Evolutionary conservation across 2,888 invertebrate genomes (phyloP).

Genomic region (Latrodectus elegans): DNA sequence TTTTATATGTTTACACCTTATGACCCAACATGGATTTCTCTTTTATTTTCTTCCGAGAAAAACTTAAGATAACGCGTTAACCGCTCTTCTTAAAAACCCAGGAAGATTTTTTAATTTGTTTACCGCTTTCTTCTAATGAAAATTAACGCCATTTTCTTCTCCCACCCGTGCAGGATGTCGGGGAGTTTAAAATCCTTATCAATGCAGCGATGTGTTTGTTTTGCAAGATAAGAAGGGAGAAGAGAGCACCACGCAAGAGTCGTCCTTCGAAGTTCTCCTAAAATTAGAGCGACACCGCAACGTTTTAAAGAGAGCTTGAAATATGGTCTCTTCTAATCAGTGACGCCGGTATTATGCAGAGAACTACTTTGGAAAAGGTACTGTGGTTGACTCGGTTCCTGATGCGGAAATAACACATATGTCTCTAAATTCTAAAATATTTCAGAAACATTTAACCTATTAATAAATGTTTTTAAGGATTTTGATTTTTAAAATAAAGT

Average conservation of each 20-base stretch:
- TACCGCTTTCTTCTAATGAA: conserved; percentile 26
- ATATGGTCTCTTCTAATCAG: conserved; percentile 49
- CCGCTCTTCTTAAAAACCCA: neutral
- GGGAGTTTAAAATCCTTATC: conserved; percentile 31
- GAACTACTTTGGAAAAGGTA: conserved; percentile 1
- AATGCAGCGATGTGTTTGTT: conserved; percentile 35
- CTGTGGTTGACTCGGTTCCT: too few species aligned
- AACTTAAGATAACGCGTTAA: neutral
- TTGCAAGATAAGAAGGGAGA: conserved; percentile 28
- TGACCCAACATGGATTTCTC: too few species aligned
- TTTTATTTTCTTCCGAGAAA: too few species aligned
- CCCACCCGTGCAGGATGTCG: conserved; percentile 6
- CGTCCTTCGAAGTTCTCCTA: conserved; percentile 36
- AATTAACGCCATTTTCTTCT: conserved; percentile 25
- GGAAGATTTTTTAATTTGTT: conserved; percentile 25
- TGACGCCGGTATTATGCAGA: conserved; percentile 26
- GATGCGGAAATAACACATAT: too few species aligned
- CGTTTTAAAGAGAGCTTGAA: conserved; percentile 25
- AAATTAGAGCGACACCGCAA: conserved; percentile 42
- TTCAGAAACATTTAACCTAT: too few species aligned
- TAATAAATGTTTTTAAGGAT: too few species aligned
- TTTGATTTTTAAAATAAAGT: too few species aligned
- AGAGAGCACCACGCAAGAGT: conserved; percentile 3
- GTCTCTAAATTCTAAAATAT: too few species aligned
- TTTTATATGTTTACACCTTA: too few species aligned